A percentile compares a stretch with the other conserved stretches of the same genome.
Conservation (phyloP, 64 coral and sea anemone genomes). For the Pocillopora verrucosa region DNA sequence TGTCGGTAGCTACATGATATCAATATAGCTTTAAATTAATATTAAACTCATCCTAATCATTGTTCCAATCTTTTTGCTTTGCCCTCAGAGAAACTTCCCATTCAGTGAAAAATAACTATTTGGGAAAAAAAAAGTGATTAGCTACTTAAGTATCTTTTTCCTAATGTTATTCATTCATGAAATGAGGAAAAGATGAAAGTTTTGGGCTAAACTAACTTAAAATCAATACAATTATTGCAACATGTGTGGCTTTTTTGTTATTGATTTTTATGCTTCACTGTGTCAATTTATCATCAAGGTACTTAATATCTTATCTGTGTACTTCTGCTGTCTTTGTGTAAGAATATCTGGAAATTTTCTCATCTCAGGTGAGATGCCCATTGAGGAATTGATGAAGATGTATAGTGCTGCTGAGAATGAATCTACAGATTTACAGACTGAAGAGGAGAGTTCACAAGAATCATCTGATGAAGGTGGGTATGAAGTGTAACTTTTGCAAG, state of each 20-base stretch:
- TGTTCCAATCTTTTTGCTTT: too few relatives aligned
- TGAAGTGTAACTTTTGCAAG: not conserved
- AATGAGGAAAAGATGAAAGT: too few relatives aligned
- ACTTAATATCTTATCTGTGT: too few relatives aligned
- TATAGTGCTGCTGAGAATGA: slow-evolving; percentile 82
- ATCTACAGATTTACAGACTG: slow-evolving; percentile 72
- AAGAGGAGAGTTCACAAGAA: slow-evolving; percentile 82
- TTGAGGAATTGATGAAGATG: slow-evolving; percentile 91
- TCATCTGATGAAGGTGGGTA: slow-evolving; percentile 67
- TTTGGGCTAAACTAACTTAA: too few relatives aligned
- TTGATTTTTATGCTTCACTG: not conserved
- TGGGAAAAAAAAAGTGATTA: too few relatives aligned
- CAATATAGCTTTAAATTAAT: not conserved
- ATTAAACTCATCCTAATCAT: not conserved
- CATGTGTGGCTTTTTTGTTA: not conserved
- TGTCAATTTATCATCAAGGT: too few relatives aligned
- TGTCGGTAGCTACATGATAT: slow-evolving; percentile 41
- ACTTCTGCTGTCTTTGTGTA: not conserved
- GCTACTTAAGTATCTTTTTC: too few relatives aligned
- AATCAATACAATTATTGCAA: too few relatives aligned
- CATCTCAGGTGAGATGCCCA: slow-evolving; percentile 76
- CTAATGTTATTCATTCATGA: too few relatives aligned
- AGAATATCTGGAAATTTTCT: not conserved
- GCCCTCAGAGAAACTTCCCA: too few relatives aligned
- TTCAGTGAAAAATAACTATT: too few relatives aligned